phyloP scores from a whole-genome alignment of 1,140 invertebrate genomes.

The Drosophila parabipectinata region DNA sequence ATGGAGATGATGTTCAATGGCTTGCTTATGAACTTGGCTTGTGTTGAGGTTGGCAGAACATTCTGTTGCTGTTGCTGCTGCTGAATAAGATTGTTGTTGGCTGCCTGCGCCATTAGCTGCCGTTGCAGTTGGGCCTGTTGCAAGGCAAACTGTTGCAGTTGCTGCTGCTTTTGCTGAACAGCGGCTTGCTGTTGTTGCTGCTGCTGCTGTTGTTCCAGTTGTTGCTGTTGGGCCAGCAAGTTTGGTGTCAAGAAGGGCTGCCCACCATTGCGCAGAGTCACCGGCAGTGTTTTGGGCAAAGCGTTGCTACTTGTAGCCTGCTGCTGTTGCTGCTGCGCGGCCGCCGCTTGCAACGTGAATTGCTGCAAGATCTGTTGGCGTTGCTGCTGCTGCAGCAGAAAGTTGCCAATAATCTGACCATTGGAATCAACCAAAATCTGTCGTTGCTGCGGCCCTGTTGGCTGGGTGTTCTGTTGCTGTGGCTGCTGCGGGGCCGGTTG shows the following conservation, averaged over 20 bases:
- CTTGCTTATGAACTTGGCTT: constrained; percentile 74
- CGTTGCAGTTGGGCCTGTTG: constrained; percentile 71
- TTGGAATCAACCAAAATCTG: constrained; percentile 79
- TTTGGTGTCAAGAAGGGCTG: constrained; percentile 67
- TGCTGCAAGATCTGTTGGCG: constrained; percentile 66
- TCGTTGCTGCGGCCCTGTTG: constrained; percentile 56
- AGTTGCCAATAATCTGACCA: constrained; percentile 81
- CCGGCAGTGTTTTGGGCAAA: constrained; percentile 55
- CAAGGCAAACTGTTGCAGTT: constrained; percentile 66
- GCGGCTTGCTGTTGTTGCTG: constrained; percentile 46
- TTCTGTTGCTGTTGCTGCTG: constrained; percentile 71
- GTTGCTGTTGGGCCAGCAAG: constrained; percentile 58
- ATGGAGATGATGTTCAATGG: constrained; percentile 79
- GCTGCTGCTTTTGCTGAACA: constrained; percentile 70
- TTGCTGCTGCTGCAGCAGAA: constrained; percentile 79
- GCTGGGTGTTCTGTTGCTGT: constrained; percentile 30
- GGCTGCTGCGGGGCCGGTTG: constrained; percentile 34
- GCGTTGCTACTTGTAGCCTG: constrained; percentile 66
- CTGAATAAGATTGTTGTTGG: constrained; percentile 72
- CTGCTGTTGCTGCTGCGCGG: constrained; percentile 57
- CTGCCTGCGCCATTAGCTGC: constrained; percentile 63
- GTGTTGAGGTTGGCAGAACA: constrained; percentile 80
- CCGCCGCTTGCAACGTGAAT: constrained; percentile 61
- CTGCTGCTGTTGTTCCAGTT: constrained; percentile 50
- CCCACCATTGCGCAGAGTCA: constrained; percentile 62